phyloP scores from a whole-genome alignment of 2,113 vertebrate genomes.

The Empidonax alnorum region DNA sequence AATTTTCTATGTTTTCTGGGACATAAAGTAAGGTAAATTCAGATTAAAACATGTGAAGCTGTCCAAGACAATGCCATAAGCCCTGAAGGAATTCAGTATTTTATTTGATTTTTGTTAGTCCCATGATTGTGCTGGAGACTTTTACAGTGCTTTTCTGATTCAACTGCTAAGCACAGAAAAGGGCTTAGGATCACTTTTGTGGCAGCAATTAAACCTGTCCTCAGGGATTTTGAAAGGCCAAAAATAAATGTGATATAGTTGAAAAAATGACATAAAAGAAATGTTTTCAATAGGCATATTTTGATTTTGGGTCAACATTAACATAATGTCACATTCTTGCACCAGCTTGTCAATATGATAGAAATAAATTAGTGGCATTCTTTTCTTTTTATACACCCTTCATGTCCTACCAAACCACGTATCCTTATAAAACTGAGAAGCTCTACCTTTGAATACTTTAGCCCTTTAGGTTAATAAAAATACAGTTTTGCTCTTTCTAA shows the following conservation, averaged over 20 bases:
- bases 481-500: not conserved
- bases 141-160: not conserved
- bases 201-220: not conserved
- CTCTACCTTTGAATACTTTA: no score
- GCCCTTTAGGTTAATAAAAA: not conserved
- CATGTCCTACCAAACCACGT: not conserved
- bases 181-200: not conserved
- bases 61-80: not conserved
- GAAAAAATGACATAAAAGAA: not conserved
- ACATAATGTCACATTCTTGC: not conserved
- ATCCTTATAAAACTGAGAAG: not conserved
- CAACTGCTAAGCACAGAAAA: not conserved
- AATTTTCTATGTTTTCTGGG: not conserved
- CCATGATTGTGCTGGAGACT: not conserved
- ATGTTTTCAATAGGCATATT: not conserved
- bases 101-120: not conserved
- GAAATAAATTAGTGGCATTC: not conserved
- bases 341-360: not conserved
- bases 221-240: not conserved
- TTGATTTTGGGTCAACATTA: not conserved
- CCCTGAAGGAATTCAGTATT: not conserved
- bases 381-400: not conserved
- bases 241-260: not conserved
- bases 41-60: not conserved
- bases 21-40: not conserved